These are phyloP conservation scores for Drosophila nigricruria DNA, from an alignment of 2,888 invertebrate species.

Conservation along the genomic window DNA sequence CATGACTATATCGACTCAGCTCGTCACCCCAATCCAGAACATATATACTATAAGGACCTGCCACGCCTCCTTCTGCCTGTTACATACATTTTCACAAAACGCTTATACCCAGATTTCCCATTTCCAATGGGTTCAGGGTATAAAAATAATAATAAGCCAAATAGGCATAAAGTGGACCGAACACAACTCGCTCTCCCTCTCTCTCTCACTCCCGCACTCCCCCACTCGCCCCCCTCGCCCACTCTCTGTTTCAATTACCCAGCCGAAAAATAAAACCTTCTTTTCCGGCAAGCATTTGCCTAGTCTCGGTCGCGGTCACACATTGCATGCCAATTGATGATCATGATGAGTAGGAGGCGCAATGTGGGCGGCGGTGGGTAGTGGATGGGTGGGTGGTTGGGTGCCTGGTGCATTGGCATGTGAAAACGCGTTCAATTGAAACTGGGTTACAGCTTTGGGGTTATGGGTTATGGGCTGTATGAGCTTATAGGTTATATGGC, in stretches of 20 bases:
- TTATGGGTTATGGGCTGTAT: constrained; percentile 62
- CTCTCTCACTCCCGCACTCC: neutral
- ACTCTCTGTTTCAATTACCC: constrained; percentile 15
- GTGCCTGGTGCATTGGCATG: constrained; percentile 77
- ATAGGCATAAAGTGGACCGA: constrained; percentile 59
- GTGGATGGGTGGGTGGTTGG: neutral
- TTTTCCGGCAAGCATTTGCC: constrained; percentile 29
- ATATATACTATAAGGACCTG: too few relatives aligned
- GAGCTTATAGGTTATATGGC: constrained; percentile 72
- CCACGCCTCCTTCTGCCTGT: too few relatives aligned
- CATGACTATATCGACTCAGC: too few relatives aligned
- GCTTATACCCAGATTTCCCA: too few relatives aligned
- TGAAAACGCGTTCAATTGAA: constrained; percentile 80
- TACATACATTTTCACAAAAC: too few relatives aligned
- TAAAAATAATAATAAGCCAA: constrained; percentile 57
- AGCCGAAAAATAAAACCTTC: constrained; percentile 17
- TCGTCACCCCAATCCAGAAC: too few relatives aligned
- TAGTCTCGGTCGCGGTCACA: constrained; percentile 48
- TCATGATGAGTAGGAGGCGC: constrained; percentile 6
- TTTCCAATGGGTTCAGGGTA: too few relatives aligned
- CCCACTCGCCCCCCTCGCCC: neutral
- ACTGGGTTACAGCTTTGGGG: constrained; percentile 75
- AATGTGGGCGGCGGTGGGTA: neutral
- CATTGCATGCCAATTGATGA: constrained; percentile 54
- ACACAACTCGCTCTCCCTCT: neutral